These are phyloP conservation scores for Acronicta leporina DNA, from an alignment of 2,888 invertebrate genomes.

Conservation along the genomic window DNA sequence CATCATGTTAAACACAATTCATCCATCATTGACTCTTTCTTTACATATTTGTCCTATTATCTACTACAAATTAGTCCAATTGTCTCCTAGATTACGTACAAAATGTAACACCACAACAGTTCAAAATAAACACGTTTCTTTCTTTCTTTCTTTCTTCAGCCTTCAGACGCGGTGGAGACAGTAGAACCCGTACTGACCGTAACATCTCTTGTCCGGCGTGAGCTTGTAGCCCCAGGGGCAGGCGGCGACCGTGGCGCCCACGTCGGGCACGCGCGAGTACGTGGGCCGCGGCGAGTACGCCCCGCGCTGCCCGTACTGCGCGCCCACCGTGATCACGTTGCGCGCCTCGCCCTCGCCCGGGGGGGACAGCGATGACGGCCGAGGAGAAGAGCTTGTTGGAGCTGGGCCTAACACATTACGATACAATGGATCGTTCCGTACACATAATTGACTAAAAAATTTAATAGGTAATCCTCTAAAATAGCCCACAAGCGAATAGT, in stretches of 20 bases:
- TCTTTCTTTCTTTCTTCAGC: too few relatives aligned
- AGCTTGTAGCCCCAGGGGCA: slow-evolving; percentile 95
- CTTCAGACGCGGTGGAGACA: background rate
- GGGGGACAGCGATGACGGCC: too few relatives aligned
- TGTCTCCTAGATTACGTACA: too few relatives aligned
- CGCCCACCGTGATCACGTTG: slow-evolving; percentile 82
- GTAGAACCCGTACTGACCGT: slow-evolving; percentile 64
- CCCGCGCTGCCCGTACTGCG: slow-evolving; percentile 81
- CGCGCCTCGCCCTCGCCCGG: slow-evolving; percentile 66
- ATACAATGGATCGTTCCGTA: background rate
- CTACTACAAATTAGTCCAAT: too few relatives aligned
- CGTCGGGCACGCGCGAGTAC: slow-evolving; percentile 64
- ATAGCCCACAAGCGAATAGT: too few relatives aligned
- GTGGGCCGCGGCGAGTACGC: slow-evolving; percentile 71
- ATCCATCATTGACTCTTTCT: too few relatives aligned
- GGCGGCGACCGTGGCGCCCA: slow-evolving; percentile 67
- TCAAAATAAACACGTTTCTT: too few relatives aligned
- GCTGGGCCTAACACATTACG: slow-evolving; percentile 30
- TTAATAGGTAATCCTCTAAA: too few relatives aligned
- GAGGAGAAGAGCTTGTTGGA: slow-evolving; percentile 47
- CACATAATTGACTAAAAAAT: too few relatives aligned
- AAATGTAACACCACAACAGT: too few relatives aligned
- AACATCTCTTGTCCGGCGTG: slow-evolving; percentile 91
- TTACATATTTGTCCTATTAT: too few relatives aligned
- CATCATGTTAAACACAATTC: too few relatives aligned